Evolutionary conservation across 2,113 vertebrate genomes (phyloP).

Genomic region (Pagrus major): DNA sequence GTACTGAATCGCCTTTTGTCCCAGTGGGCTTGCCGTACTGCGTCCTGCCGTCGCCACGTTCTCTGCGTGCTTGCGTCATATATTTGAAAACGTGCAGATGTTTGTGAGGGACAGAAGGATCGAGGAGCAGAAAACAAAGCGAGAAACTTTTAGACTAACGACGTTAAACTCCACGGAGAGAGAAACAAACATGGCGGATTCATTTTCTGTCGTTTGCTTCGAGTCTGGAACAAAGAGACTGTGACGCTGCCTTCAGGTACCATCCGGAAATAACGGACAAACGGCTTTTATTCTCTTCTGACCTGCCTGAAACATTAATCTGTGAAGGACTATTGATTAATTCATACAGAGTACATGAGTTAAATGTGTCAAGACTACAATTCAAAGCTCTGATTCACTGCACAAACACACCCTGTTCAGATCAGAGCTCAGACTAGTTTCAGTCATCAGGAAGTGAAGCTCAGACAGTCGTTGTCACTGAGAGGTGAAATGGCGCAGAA

Average conservation of each 20-base stretch:
- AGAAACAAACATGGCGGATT: neutral
- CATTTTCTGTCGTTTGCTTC: neutral
- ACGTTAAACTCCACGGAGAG: neutral
- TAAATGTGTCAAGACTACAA: no score
- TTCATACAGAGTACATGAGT: no score
- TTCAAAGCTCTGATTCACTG: no score
- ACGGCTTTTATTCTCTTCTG: neutral
- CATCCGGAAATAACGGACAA: neutral
- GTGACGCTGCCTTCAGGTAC: constrained; percentile 21
- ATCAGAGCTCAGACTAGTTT: no score
- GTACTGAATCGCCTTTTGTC: neutral
- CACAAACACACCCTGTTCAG: no score
- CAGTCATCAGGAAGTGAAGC: no score
- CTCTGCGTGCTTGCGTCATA: constrained; percentile 62
- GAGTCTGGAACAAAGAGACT: neutral
- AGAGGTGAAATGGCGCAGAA: no score
- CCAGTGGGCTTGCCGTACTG: constrained; percentile 16
- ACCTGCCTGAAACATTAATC: neutral
- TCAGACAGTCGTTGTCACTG: no score
- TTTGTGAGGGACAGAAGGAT: constrained; percentile 63
- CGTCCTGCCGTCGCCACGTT: neutral
- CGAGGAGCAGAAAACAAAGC: neutral
- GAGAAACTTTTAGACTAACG: neutral
- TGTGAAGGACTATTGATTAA: neutral
- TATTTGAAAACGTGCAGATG: constrained; percentile 86